These are phyloP conservation scores for Drosophila nigritarsus DNA, from an alignment of 2,888 invertebrate genomes.

Conservation along the genomic window DNA sequence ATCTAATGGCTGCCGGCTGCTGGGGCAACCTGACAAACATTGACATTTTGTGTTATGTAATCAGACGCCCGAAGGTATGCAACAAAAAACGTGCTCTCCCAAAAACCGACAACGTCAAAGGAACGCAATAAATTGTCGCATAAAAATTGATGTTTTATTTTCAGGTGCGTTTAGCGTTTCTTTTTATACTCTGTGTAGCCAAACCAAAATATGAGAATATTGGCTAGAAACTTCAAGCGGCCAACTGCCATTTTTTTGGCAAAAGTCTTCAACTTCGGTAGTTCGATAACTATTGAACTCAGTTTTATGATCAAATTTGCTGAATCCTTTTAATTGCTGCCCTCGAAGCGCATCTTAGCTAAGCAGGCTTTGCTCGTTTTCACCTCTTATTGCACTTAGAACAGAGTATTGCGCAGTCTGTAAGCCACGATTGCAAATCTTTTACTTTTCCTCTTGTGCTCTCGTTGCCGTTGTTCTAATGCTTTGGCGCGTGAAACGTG, in stretches of 20 bases:
- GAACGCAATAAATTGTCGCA: slow-evolving; percentile 80
- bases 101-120: slow-evolving; percentile 18
- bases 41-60: slow-evolving; percentile 81
- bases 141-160: slow-evolving; percentile 81
- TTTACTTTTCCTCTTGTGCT: slow-evolving; percentile 12
- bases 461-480: slow-evolving; percentile 32
- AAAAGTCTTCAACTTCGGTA: neutral
- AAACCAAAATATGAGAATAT: neutral
- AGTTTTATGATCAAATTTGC: neutral
- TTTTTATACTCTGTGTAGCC: neutral
- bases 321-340: neutral
- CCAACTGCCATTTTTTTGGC: neutral
- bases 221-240: too few relatives aligned
- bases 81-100: slow-evolving; percentile 38
- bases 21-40: slow-evolving; percentile 70
- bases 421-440: neutral
- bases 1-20: slow-evolving; percentile 75
- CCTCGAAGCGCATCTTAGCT: neutral
- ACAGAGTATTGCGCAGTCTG: neutral
- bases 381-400: too few relatives aligned
- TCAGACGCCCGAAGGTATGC: slow-evolving; percentile 73
- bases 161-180: slow-evolving; percentile 42
- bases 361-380: neutral
- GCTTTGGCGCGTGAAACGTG: slow-evolving; percentile 68
- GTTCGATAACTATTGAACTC: neutral